phyloP scores from a whole-genome alignment of 2,797 vertebrate genomes.

The Allenopithecus nigroviridis region DNA sequence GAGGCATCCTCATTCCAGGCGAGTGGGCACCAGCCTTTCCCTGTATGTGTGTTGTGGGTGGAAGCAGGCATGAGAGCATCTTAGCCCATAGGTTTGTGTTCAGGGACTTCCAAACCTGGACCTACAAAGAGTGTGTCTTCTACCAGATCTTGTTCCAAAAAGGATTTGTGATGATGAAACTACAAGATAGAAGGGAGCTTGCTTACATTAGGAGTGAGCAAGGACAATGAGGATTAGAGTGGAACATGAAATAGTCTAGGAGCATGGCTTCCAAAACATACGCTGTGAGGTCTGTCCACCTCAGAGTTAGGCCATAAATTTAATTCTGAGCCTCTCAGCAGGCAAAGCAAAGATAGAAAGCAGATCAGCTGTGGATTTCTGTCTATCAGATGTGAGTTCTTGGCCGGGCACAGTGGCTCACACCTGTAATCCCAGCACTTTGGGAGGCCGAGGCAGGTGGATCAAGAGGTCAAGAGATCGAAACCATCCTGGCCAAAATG shows the following conservation, averaged over 20 bases:
- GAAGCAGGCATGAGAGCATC: neutral
- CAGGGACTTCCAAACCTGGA: neutral
- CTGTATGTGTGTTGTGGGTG: neutral
- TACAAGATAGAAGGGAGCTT: neutral
- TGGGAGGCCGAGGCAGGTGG: no score
- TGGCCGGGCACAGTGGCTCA: no score
- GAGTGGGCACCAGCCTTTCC: neutral
- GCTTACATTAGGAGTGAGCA: neutral
- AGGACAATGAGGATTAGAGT: neutral
- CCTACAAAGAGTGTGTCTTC: neutral
- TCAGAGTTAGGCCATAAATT: neutral
- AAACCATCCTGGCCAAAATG: no score
- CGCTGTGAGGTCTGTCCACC: neutral
- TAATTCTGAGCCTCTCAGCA: neutral
- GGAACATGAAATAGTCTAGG: neutral
- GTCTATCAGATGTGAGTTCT: no score
- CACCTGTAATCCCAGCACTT: no score
- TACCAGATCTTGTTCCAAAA: neutral
- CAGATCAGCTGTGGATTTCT: neutral
- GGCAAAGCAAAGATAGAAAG: conserved; percentile 35
- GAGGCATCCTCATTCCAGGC: neutral
- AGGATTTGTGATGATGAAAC: neutral
- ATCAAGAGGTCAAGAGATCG: no score
- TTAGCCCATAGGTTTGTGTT: neutral
- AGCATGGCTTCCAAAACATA: neutral